Base-by-base conservation (phyloP, 2,888 invertebrate genomes). In the Scrobipalpa atriplicella region DNA sequence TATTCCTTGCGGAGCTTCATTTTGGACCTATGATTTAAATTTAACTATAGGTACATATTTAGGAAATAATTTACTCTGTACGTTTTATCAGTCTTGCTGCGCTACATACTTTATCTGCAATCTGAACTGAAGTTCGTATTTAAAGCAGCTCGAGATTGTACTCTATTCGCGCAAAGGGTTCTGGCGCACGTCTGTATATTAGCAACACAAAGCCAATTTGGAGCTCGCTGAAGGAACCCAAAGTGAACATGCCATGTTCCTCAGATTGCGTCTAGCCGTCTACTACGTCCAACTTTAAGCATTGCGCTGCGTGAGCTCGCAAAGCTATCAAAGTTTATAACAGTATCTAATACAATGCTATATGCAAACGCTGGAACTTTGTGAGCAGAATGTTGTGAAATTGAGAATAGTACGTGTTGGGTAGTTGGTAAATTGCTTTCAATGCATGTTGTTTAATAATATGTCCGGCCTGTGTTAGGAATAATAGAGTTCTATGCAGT, bases 301-400 rank as follows among this genome's bases (percentile, higher is more conserved):
- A 69, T 67, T 67, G 72, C 67, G 29, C 52, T 63, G 63, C 54
- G 54, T 56, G 54, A 72, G 78, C 80, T 72, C 73, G 80, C 76
- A 77, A 84, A 83, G 82, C 84, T 82, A 87, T 85, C 86, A 85
- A 86, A 87, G 77, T 87, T 86, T 83, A 80, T 82, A 85, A 84
- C 81, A 75, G 75, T 77, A 79, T 82, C 83, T 84, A 79, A 81
- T 81, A 82, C 84, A 84, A 83, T 79, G 78, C 80, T 80, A 74
- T 76, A 82, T 80, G 82, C 80, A 82, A 82, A 83, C 74, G 76
- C 72, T 72, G 70, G 64, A 80, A 82, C 76, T 82, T 81, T 71
- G 74, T 68, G 67, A 72, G 73, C 71, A 75, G 73, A 70, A 73
- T 62, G 62, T 47, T 47, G 51, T 29, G 61, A 62, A 41, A 43